phyloP scores from a whole-genome alignment of 2,888 invertebrate species.

The Lumbricus terrestris region DNA sequence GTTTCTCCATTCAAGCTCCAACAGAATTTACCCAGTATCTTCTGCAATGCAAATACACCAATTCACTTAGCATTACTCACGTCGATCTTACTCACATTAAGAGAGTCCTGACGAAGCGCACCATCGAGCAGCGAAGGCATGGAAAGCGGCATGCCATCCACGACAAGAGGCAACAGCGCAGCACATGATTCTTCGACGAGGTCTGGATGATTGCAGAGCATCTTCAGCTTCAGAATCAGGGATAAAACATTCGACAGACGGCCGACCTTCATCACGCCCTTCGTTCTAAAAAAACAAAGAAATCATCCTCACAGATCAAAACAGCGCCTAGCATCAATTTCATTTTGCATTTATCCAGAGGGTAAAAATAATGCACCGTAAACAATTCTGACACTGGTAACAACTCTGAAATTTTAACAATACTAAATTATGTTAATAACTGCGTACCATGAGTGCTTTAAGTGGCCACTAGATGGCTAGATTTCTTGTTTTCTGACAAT shows the following conservation, averaged over 20 bases:
- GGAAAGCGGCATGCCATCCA: neutral
- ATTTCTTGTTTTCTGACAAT: neutral
- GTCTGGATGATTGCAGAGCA: conserved; percentile 7
- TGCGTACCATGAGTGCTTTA: neutral
- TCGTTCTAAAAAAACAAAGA: neutral
- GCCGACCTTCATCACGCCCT: neutral
- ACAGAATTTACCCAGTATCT: neutral
- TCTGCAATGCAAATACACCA: neutral
- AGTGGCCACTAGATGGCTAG: neutral
- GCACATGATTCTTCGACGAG: neutral
- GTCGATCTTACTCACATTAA: neutral
- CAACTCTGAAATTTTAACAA: neutral
- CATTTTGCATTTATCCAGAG: neutral
- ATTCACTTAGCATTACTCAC: neutral
- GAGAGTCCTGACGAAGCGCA: neutral
- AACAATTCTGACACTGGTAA: neutral
- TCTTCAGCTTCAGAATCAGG: neutral
- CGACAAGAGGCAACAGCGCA: neutral
- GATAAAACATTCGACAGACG: neutral
- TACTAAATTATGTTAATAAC: neutral
- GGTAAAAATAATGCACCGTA: neutral
- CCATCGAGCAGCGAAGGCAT: neutral
- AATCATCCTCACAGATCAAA: neutral
- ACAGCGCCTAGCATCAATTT: neutral
- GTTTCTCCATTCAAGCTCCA: neutral